phyloP scores from a whole-genome alignment of 30 jellyfish, hydroid and myxozoan genomes.

The Aurelia aurita complex sp. Pacific region DNA sequence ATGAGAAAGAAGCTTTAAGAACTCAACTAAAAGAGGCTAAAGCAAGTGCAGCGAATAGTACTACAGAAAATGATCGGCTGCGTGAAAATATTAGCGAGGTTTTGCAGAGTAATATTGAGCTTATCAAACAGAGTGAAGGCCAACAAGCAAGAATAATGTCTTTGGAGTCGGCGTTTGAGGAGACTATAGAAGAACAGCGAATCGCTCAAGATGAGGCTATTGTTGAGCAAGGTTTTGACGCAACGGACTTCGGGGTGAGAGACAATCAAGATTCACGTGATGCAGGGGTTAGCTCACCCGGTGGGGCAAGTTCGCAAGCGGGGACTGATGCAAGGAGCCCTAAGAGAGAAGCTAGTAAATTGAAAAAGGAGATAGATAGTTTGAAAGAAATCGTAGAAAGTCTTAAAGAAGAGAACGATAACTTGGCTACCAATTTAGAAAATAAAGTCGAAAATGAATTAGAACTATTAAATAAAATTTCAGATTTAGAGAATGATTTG shows the following conservation, averaged over 20 bases:
- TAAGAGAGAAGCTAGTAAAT: neutral
- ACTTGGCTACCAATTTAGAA: conserved; percentile 31
- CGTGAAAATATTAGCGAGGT: conserved; percentile 33
- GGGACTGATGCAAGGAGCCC: conserved; percentile 27
- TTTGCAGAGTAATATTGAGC: conserved; percentile 38
- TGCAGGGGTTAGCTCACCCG: neutral
- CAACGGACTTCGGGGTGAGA: conserved; percentile 14
- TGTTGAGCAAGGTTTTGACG: conserved; percentile 7
- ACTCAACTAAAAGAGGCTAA: conserved; percentile 38
- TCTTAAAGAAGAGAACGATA: conserved; percentile 53
- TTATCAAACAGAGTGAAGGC: conserved; percentile 43
- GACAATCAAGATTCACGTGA: conserved; percentile 1
- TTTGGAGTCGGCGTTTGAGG: conserved; percentile 64
- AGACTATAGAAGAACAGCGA: conserved; percentile 37
- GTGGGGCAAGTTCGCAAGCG: neutral
- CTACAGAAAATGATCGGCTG: conserved; percentile 33
- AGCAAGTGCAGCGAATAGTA: neutral
- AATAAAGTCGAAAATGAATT: conserved; percentile 54
- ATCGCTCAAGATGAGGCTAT: conserved; percentile 30
- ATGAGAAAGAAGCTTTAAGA: conserved; percentile 36
- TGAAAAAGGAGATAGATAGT: conserved; percentile 20
- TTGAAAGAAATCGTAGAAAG: conserved; percentile 46
- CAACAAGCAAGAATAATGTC: conserved; percentile 8
- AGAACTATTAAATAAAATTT: conserved; percentile 40
- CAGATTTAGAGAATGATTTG: conserved; percentile 56